A percentile compares a stretch with the other conserved stretches of the same genome.
Evolutionary conservation across 2,113 vertebrate genomes (phyloP).

Genomic region (Sander vitreus): DNA sequence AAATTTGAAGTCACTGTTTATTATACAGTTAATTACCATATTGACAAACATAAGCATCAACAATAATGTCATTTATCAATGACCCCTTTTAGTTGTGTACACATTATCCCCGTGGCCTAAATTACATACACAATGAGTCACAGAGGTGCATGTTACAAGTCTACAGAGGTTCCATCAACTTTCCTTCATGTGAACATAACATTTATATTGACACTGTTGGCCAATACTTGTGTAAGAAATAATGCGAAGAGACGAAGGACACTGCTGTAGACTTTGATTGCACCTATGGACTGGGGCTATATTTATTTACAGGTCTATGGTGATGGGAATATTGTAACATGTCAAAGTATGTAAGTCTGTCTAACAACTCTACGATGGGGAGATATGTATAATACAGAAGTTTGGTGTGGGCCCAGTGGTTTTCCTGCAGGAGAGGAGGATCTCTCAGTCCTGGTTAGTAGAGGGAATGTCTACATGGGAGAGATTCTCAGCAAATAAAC

Average conservation of each 20-base stretch:
- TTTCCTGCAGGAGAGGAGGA: conserved; percentile 49
- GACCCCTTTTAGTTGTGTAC: conserved; percentile 65
- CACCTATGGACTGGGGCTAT: conserved; percentile 58
- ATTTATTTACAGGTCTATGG: conserved; percentile 73
- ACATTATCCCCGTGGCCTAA: conserved; percentile 57
- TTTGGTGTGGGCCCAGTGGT: conserved; percentile 28
- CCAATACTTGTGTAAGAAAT: conserved; percentile 43
- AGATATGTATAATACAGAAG: conserved; percentile 62
- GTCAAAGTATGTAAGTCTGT: conserved; percentile 47
- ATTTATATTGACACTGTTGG: conserved; percentile 32
- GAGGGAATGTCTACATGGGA: conserved; percentile 47
- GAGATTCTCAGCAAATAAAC: conserved; percentile 64
- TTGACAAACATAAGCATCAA: conserved; percentile 81
- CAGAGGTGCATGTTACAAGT: conserved; percentile 61
- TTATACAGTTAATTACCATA: conserved; percentile 78
- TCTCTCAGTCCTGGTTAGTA: conserved; percentile 37
- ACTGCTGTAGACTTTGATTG: conserved; percentile 64
- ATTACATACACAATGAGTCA: conserved; percentile 69
- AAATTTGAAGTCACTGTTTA: conserved; percentile 68
- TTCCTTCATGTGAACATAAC: conserved; percentile 48
- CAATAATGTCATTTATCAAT: conserved; percentile 73
- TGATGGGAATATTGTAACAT: conserved; percentile 50
- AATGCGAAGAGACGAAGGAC: conserved; percentile 40
- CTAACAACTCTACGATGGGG: conserved; percentile 56
- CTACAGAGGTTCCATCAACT: conserved; percentile 56